Evolutionary conservation across 53 echinoderm and acorn worm genomes (phyloP).

Genomic region (Stichopus horrens): DNA sequence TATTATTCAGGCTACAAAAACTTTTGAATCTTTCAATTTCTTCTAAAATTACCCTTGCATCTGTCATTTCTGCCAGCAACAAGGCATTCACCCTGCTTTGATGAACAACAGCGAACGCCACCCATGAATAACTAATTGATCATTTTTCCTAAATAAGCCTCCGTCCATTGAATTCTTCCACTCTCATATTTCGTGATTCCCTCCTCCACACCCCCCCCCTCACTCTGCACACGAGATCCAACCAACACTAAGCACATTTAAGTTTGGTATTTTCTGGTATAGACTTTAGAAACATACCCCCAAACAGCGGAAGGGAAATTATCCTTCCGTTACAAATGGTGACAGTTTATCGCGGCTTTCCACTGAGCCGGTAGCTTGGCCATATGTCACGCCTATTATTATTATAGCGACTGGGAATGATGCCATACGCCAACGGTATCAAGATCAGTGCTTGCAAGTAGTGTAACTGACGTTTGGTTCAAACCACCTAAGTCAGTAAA

Average conservation of each 20-base stretch:
- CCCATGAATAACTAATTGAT: conserved; percentile 40
- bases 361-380: conserved; percentile 7
- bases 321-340: conserved; percentile 32
- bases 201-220: not conserved
- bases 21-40: not conserved
- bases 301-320: not conserved
- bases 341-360: not conserved
- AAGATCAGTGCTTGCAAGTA: too few species aligned
- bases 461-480: too few species aligned
- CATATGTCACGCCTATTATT: conserved; percentile 9
- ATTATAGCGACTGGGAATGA: too few species aligned
- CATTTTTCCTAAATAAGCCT: conserved; percentile 36
- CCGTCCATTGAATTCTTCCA: conserved; percentile 28
- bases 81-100: conserved; percentile 27
- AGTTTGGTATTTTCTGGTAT: conserved; percentile 28
- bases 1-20: not conserved
- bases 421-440: too few species aligned
- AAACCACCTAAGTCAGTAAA: too few species aligned
- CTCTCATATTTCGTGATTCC: conserved; percentile 17
- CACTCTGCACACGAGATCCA: not conserved
- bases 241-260: conserved; percentile 10
- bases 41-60: conserved; percentile 36
- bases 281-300: not conserved
- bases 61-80: conserved; percentile 16
- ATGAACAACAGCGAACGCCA: conserved; percentile 16